Evolutionary conservation across 2,888 invertebrate genomes (phyloP), one percentile per base, ranked within the genome.

Genomic region (Capitulum mitella): DNA sequence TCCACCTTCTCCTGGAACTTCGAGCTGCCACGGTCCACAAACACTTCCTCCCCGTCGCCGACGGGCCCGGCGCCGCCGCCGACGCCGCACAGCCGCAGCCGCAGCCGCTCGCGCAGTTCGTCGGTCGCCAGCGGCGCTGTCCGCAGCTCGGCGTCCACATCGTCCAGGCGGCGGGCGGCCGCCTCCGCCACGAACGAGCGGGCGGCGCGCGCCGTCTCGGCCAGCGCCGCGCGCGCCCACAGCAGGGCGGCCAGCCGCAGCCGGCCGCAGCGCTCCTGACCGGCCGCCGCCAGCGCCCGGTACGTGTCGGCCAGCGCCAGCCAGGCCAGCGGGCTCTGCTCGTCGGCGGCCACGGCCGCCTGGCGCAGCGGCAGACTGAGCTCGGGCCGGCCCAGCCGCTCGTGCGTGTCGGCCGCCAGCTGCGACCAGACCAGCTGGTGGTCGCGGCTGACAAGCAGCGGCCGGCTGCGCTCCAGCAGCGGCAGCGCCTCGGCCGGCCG

Each of bases 271-370:
- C 70, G 70, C 70, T 37, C 19, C 16, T 37, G 29, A 0, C 70
- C 70, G 19, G 34, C 37, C 22, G 37, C 37, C 1, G 70, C 37
- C 19, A 70, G 70, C 34, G 34, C 37, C 19, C 70, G 19, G 70
- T 70, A 70, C 70, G 37, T 29, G 8, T 37, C 37, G 5, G 70
- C 70, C 70, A 70, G 37, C 22, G 70, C 34, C 70, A 70, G 70
- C 70, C 70, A 70, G 22, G 70, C 70, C 70, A 37, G 70, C 37
- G 70, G 70, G 29, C 37, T 70, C 70, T 70, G 70, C 22, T 70
- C 70, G 37, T 70, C 70, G 19, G 70, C 70, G 34, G 70, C 70
- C 6, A 70, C 70, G 16, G 29, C 70, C 3, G 70, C 70, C 37
- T 70, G 70, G 10, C 37, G 70, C 37, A 70, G 70, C 26, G 70